These are phyloP conservation scores for human DNA, from an alignment of 2,113 vertebrate species.

Conservation along the genomic window GRCh38 chr4:4844001-4844500, in stretches of 20 bases:
- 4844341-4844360: neutral
- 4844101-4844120: conserved; percentile 53
- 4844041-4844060: conserved; percentile 22
- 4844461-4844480: neutral
- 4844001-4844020: neutral
- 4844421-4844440: neutral
- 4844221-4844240: neutral
- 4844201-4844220: conserved; percentile 38
- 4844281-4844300: rapidly evolving
- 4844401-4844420: rapidly evolving
- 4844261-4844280: neutral
- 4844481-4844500: rapidly evolving
- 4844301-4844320: neutral
- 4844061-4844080: conserved; percentile 36
- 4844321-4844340: neutral
- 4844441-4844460: rapidly evolving
- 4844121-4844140: conserved; percentile 74
- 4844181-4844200: neutral
- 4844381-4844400: rapidly evolving
- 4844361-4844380: neutral
- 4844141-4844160: conserved; percentile 66
- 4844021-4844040: neutral
- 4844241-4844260: conserved; percentile 36
- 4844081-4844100: conserved; percentile 57
- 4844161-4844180: conserved; percentile 33